phyloP scores from a whole-genome alignment of 1,140 invertebrate species.

The Drosophila sproati region DNA sequence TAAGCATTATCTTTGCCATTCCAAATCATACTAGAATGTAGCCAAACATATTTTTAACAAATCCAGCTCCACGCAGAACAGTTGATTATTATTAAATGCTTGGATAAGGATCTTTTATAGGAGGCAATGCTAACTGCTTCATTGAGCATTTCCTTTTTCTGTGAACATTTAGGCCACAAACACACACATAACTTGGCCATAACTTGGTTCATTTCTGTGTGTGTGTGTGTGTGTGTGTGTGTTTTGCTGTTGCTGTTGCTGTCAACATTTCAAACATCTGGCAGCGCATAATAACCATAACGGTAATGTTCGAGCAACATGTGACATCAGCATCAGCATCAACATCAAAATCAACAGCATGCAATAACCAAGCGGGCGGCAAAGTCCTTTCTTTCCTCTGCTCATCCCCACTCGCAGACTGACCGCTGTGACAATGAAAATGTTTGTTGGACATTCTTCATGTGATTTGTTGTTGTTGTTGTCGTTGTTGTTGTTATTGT shows the following conservation, averaged over 20 bases:
- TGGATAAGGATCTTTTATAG: too few relatives aligned
- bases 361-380: constrained; percentile 31
- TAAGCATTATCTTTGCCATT: too few relatives aligned
- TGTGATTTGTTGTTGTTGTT: constrained; percentile 22
- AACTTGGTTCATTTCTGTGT: not conserved
- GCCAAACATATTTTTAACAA: too few relatives aligned
- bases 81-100: too few relatives aligned
- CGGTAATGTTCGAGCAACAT: constrained; percentile 66
- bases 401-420: not conserved
- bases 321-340: constrained; percentile 56
- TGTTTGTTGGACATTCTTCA: constrained; percentile 21
- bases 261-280: constrained; percentile 22
- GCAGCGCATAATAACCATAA: constrained; percentile 51
- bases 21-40: too few relatives aligned
- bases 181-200: not conserved
- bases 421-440: constrained; percentile 39
- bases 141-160: not conserved
- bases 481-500: not conserved
- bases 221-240: not conserved
- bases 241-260: not conserved
- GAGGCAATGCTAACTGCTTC: not conserved
- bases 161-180: not conserved
- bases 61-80: too few relatives aligned
- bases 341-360: too few relatives aligned
- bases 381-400: not conserved